A percentile compares a stretch with the other conserved stretches of the same genome.
Conservation (phyloP, 2,797 vertebrate genomes). For the Argyrosomus regius region DNA sequence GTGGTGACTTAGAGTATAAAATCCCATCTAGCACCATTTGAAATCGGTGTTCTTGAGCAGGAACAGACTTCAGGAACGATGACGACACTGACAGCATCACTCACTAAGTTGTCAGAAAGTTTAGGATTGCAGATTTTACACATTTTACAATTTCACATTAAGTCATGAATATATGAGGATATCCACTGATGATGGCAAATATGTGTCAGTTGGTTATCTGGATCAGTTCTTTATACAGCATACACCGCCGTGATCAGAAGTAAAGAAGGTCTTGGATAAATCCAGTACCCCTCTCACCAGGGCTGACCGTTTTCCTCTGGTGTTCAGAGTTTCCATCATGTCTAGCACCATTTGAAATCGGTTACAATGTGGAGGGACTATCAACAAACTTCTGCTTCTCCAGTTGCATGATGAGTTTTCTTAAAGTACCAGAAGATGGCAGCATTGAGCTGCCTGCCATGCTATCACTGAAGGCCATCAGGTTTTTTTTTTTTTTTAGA, state of each 20-base stretch:
- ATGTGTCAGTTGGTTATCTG: not conserved
- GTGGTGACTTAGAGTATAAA: slow-evolving; percentile 99
- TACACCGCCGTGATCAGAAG: not conserved
- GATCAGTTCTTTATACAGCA: not conserved
- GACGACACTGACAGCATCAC: not conserved
- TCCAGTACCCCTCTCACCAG: slow-evolving; percentile 87
- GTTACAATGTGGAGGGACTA: slow-evolving; percentile 95
- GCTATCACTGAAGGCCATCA: not conserved
- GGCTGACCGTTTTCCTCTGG: slow-evolving; percentile 99
- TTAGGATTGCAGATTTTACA: not conserved
- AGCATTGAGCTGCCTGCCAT: slow-evolving; percentile 1
- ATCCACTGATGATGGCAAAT: not conserved
- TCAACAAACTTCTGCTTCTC: slow-evolving; percentile 43
- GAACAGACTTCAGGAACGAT: slow-evolving; percentile 78
- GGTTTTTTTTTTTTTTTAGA: too few relatives aligned
- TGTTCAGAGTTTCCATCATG: slow-evolving; percentile 96
- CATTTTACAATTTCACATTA: not conserved
- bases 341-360: slow-evolving; percentile 99
- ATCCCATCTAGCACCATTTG: slow-evolving; percentile 99
- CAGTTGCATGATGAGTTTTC: not conserved
- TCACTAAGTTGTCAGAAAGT: not conserved
- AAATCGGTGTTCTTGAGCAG: slow-evolving; percentile 99
- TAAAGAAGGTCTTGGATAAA: not conserved
- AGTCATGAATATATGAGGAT: not conserved
- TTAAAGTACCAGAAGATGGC: slow-evolving; percentile 62